Evolutionary conservation across 2,888 invertebrate species (phyloP), one percentile per base, ranked within the genome.

Genomic region (Apocheima hispidaria): DNA sequence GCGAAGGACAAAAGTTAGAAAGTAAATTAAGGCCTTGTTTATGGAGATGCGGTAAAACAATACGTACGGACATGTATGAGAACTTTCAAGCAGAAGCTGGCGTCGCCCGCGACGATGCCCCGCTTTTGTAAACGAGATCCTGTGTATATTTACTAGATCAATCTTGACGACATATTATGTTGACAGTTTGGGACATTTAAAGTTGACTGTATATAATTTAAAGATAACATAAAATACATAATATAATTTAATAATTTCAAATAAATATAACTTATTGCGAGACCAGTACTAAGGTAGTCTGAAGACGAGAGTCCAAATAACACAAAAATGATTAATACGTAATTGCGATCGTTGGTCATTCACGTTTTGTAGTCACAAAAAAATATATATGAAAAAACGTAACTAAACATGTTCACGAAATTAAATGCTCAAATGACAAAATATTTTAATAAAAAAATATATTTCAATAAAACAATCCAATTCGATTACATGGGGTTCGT

Each of bases 371-470:
- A n/a, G n/a, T n/a, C n/a, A n/a, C n/a, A n/a, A n/a, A n/a, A n/a
- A n/a, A n/a, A n/a, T n/a, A n/a, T n/a, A n/a, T 14, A 23, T 14
- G 14, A 23, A 43, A 20, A 44, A 44, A 16, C 9, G 9, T 10
- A 4, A 44, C 4, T 10, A 18, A 14, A 3, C 3, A 14, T 18
- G 4, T 16, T 16, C 26, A 23, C n/a, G 16, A 44, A 44, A 44
- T 26, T 7, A 10, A 28, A 18, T 28, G 44, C 44, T 44, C 44
- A 44, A 44, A 44, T 44, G 16, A 23, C 28, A 28, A 28, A 14
- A n/a, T 23, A 23, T 26, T 44, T 44, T 44, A 28, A 28, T 9
- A 5, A 44, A 28, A 16, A 16, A 1, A 9, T 26, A 1, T n/a
- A 28, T 9, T 21, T 4, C 4, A 7, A 21, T 4, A n/a, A n/a